Conservation (phyloP, 2,797 vertebrate species). For the Coregonus ussuriensis region DNA sequence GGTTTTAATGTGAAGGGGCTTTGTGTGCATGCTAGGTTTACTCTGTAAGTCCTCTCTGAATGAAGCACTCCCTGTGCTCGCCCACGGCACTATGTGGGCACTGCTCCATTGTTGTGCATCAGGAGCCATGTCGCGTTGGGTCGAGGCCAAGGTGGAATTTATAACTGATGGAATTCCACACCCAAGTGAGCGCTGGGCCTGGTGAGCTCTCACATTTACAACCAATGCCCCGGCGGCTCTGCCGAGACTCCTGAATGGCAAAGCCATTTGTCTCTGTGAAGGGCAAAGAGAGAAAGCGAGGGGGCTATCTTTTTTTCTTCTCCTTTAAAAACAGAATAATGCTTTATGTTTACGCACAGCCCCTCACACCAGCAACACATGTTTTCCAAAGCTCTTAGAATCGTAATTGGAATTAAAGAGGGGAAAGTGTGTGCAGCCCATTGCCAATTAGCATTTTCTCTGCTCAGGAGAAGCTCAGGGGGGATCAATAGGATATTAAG, state of each 20-base stretch:
- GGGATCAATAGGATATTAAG: conserved; percentile 76
- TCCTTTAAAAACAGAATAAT: conserved; percentile 56
- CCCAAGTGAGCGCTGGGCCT: conserved; percentile 60
- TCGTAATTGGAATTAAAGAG: conserved; percentile 86
- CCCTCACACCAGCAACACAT: conserved; percentile 28
- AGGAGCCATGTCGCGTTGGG: conserved; percentile 48
- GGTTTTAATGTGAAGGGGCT: conserved; percentile 50
- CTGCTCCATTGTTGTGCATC: conserved; percentile 42
- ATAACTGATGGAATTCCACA: conserved; percentile 79
- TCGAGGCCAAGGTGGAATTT: conserved; percentile 75
- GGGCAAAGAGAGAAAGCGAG: conserved; percentile 68
- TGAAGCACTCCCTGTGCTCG: conserved; percentile 39
- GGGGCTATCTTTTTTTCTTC: conserved; percentile 29
- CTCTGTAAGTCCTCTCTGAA: conserved; percentile 21
- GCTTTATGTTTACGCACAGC: conserved; percentile 81
- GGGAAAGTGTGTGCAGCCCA: conserved; percentile 58
- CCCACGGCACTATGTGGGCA: conserved; percentile 9
- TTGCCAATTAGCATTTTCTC: conserved; percentile 87
- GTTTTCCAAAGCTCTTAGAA: conserved; percentile 76
- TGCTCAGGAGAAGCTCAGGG: conserved; percentile 83
- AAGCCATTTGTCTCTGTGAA: conserved; percentile 82
- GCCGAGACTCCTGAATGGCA: conserved; percentile 78
- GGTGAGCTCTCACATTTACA: conserved; percentile 77
- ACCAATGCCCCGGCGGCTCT: conserved; percentile 59
- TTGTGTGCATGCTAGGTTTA: conserved; percentile 29